Percentiles rank a stretch among this genome's conserved stretches.
phyloP scores from a whole-genome alignment of 2,113 vertebrate species.

The Seriola rivoliana region DNA sequence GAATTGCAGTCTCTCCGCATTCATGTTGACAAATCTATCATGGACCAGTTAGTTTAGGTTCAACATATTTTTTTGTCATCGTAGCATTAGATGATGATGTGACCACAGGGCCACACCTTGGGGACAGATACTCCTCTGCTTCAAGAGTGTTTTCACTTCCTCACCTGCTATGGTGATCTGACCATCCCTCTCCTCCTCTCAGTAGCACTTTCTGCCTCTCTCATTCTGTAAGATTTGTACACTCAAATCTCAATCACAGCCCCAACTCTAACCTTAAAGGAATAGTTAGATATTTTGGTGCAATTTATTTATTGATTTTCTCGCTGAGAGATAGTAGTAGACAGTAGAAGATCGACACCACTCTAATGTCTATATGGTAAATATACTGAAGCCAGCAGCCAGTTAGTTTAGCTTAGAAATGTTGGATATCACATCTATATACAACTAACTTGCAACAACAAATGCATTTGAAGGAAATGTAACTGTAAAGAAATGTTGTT shows the following conservation, averaged over 20 bases:
- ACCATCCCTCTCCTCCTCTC: conserved; percentile 3
- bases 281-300: not conserved
- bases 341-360: not conserved
- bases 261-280: not conserved
- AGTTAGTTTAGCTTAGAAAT: not conserved
- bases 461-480: no score
- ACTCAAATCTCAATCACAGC: not conserved
- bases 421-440: no score
- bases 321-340: no score
- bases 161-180: conserved; percentile 10
- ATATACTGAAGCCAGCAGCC: not conserved
- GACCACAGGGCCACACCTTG: conserved; percentile 34
- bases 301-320: not conserved
- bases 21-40: no score
- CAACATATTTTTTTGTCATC: not conserved
- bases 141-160: conserved; percentile 17
- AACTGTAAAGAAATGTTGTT: no score
- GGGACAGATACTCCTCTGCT: conserved; percentile 30
- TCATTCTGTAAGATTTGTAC: not conserved
- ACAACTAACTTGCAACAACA: no score
- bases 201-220: conserved; percentile 14
- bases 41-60: not conserved
- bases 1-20: no score
- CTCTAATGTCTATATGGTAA: not conserved
- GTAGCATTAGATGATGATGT: conserved; percentile 37